Percentiles rank a stretch among this genome's conserved stretches.
Evolutionary conservation across 2,797 vertebrate genomes (phyloP).

Genomic region (Malurus leucopterus): DNA sequence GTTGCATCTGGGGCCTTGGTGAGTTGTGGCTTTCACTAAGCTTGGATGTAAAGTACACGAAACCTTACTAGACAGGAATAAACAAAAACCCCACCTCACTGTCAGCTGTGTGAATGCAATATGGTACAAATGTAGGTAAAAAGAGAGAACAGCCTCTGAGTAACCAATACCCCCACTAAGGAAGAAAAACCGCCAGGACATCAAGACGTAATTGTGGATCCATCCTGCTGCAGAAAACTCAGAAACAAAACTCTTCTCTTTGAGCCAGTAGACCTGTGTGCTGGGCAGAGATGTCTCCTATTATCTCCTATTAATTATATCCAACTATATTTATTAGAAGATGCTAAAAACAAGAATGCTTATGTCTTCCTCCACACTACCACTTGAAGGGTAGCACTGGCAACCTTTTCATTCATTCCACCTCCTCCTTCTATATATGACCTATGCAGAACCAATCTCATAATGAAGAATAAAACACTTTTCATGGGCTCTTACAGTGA

Average conservation of each 20-base stretch:
- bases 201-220: not conserved
- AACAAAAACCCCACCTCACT: not conserved
- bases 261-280: accelerated
- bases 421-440: not conserved
- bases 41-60: not conserved
- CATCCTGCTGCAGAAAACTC: not conserved
- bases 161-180: not conserved
- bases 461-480: not conserved
- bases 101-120: not conserved
- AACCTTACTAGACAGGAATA: not conserved
- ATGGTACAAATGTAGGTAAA: accelerated
- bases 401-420: not conserved
- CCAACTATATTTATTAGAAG: not conserved
- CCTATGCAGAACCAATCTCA: not conserved
- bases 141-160: not conserved
- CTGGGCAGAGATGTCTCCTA: not conserved
- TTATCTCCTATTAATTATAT: not conserved
- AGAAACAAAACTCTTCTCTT: not conserved
- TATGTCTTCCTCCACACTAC: not conserved
- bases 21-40: not conserved
- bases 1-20: not conserved
- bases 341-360: not conserved
- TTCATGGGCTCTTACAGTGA: not conserved
- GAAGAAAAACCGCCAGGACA: not conserved
- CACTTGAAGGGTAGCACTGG: not conserved